phyloP scores from a whole-genome alignment of 2,888 invertebrate genomes.

The Heliothis peltigera region DNA sequence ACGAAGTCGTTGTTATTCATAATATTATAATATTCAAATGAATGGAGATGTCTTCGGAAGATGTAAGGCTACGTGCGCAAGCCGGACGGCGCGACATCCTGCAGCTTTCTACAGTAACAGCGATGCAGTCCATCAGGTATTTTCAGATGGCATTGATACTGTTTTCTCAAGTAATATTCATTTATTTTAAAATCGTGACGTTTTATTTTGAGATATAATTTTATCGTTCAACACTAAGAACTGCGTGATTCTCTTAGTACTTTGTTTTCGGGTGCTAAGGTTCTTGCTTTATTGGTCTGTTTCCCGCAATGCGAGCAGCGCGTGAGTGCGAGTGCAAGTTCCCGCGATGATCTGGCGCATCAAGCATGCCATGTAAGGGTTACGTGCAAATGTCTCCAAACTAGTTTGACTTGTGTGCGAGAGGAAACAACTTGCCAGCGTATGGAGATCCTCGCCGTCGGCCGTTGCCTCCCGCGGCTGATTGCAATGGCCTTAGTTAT shows the following conservation, averaged over 20 bases:
- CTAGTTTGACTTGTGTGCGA: conserved; percentile 63
- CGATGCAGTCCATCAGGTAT: conserved; percentile 16
- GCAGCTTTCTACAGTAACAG: conserved; percentile 28
- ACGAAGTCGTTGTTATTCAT: conserved; percentile 35
- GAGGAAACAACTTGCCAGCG: conserved; percentile 42
- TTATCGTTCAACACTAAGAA: too few relatives aligned
- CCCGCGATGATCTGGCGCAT: conserved; percentile 53
- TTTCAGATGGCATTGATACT: conserved; percentile 32
- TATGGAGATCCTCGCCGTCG: conserved; percentile 38
- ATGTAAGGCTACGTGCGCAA: conserved; percentile 28
- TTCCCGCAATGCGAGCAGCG: too few relatives aligned
- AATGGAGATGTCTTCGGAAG: conserved; percentile 32
- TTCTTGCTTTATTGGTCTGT: too few relatives aligned
- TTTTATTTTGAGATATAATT: too few relatives aligned
- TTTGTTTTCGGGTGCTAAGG: too few relatives aligned
- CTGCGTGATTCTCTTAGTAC: background rate
- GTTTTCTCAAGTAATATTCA: conserved; percentile 8
- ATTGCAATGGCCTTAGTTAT: conserved; percentile 41
- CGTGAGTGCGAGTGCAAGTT: conserved; percentile 38
- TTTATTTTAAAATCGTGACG: background rate
- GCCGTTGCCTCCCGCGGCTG: conserved; percentile 30
- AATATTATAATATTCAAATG: conserved; percentile 40
- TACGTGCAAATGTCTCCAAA: conserved; percentile 50
- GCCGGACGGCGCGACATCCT: conserved; percentile 31
- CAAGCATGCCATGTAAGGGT: conserved; percentile 60